Conservation (phyloP, 2,888 invertebrate species). For the Mystacides longicornis region DNA sequence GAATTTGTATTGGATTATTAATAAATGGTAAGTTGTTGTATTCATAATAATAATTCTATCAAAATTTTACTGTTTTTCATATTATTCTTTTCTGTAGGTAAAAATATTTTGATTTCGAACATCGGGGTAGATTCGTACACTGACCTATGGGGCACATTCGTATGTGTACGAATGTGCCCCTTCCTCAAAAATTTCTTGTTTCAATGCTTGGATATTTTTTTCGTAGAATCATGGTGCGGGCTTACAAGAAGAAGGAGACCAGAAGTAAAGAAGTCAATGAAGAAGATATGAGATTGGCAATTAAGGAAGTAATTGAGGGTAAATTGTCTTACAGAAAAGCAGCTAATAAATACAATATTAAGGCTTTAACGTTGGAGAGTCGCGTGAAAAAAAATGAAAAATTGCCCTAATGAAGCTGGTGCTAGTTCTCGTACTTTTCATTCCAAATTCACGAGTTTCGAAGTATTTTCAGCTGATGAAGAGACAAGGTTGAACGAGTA, state of each 20-base stretch:
- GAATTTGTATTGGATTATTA: neutral
- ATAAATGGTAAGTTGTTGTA: neutral
- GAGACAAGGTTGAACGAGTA: neutral
- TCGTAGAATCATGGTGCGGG: neutral
- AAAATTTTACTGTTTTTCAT: neutral
- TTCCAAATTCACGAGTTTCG: neutral
- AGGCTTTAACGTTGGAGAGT: neutral
- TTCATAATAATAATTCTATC: neutral
- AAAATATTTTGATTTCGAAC: neutral
- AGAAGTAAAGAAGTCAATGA: neutral
- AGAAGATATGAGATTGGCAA: neutral
- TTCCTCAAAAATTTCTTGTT: neutral
- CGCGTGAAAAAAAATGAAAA: neutral
- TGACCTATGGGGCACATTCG: neutral
- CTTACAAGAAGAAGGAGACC: conserved; percentile 1
- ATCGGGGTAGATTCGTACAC: conserved; percentile 2
- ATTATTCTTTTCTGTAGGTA: neutral
- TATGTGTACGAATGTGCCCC: conserved; percentile 1
- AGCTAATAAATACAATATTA: conserved; percentile 2
- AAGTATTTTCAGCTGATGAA: neutral
- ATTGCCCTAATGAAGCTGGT: neutral
- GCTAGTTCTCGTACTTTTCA: neutral
- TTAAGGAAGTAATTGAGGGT: neutral
- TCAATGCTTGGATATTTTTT: too few species aligned
- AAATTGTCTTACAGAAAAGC: conserved; percentile 4